phyloP scores from a whole-genome alignment of 2,888 invertebrate genomes.

The Dilophus febrilis region DNA sequence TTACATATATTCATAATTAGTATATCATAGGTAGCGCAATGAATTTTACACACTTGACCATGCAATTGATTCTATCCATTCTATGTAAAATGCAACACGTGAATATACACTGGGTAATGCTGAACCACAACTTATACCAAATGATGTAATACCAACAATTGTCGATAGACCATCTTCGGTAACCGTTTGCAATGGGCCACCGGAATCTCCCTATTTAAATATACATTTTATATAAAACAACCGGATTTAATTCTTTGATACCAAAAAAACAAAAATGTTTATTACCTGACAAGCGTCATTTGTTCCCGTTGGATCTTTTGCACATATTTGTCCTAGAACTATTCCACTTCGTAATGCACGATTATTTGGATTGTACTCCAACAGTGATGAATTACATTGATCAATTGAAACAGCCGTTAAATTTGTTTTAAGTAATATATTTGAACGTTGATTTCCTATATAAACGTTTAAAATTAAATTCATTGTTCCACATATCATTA shows the following conservation, averaged over 20 bases:
- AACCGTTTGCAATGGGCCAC: conserved; percentile 17
- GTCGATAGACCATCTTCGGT: conserved; percentile 14
- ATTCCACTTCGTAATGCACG: conserved; percentile 8
- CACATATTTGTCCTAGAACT: conserved; percentile 13
- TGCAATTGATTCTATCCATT: conserved; percentile 23
- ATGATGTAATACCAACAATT: conserved; percentile 21
- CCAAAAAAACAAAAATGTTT: not conserved
- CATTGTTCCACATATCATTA: conserved; percentile 1
- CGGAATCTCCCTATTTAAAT: conserved; percentile 2
- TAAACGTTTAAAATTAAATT: conserved; percentile 1
- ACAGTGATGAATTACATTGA: conserved; percentile 9
- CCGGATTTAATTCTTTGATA: not conserved
- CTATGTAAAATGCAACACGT: conserved; percentile 21
- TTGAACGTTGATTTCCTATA: conserved; percentile 11
- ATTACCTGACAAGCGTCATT: conserved; percentile 24
- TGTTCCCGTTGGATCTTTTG: conserved; percentile 11
- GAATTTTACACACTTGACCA: too few species aligned
- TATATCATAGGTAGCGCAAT: too few species aligned
- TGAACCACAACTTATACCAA: conserved; percentile 19
- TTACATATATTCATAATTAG: too few species aligned
- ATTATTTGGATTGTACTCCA: conserved; percentile 5
- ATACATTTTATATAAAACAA: not conserved
- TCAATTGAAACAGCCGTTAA: conserved; percentile 11
- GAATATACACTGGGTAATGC: conserved; percentile 23
- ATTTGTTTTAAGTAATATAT: conserved; percentile 12